A percentile compares a stretch with the other conserved stretches of the same genome.
Evolutionary conservation across 2,113 vertebrate species (phyloP).

Genomic region (Dipodomys stephensi): DNA sequence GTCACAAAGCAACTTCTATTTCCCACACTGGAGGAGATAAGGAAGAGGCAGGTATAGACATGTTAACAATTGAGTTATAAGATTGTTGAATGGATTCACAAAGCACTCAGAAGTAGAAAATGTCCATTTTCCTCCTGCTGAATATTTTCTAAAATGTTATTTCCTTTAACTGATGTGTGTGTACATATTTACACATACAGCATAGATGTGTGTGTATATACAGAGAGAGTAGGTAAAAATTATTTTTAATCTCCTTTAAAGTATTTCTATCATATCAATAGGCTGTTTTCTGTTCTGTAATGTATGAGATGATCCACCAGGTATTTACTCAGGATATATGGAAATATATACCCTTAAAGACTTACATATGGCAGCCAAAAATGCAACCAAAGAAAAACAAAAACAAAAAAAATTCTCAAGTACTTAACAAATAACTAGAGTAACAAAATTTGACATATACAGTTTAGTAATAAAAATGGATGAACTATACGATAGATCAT

Average conservation of each 20-base stretch:
- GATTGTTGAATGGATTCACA: slow-evolving; percentile 26
- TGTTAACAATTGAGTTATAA: slow-evolving; percentile 24
- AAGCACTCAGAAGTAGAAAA: slow-evolving; percentile 19
- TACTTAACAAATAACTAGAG: not conserved
- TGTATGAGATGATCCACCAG: not conserved
- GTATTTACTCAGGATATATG: slow-evolving; percentile 5
- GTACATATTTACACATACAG: not conserved
- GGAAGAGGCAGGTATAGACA: not conserved
- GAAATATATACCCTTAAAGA: not conserved
- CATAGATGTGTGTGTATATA: no score
- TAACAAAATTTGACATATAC: not conserved
- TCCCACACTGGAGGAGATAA: not conserved
- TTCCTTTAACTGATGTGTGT: not conserved
- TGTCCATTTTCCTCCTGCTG: not conserved
- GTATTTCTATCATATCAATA: slow-evolving; percentile 1
- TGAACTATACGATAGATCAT: not conserved
- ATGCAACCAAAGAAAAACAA: no score
- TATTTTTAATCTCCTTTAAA: not conserved
- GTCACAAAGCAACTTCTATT: slow-evolving; percentile 19
- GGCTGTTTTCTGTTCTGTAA: not conserved
- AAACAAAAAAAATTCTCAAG: not conserved
- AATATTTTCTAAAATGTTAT: slow-evolving; percentile 29
- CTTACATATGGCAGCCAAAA: not conserved
- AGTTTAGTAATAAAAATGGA: slow-evolving; percentile 26
- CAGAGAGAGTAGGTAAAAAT: not conserved